Base-by-base conservation (phyloP, 2,888 invertebrate species). In the Prenolepis imparis region DNA sequence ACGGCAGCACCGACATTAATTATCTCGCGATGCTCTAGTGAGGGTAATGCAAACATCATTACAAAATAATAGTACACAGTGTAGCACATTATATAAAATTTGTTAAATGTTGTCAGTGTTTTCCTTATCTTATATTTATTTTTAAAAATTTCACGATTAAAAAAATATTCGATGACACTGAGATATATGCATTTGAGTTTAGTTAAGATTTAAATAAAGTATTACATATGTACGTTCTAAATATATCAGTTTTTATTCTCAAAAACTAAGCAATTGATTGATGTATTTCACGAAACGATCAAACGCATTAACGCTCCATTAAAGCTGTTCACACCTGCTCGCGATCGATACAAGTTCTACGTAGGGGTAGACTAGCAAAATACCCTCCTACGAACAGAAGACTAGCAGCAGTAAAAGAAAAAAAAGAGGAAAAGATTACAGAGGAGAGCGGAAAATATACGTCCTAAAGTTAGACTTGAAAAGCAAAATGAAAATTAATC, bases 41-140 rank as follows among this genome's bases (percentile, higher is more conserved):
- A 88, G 87, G 85, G 85, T 88, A 87, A 63, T 86, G 87, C 88
- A 90, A 90, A 90, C 89, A 91, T 90, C 89, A 86, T 92, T 91
- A 90, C 77, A 28, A 66, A 73, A 57, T 63, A 74, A 70, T 70
- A 6, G 28, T 24, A 67, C 24, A n/a, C 36, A n/a, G 15, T 44
- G 15, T 15, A 28, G 28, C n/a, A 55, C 6, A n/a, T 70, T 18
- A 32, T 70, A 68, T 57, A 67, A 36, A 12, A 59, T 44, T 44
- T 57, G 57, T 70, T 70, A 32, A 41, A 28, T 28, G 15, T 68
- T 41, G 57, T 15, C 9, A 11, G 5, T 9, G 24, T 39, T 32
- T 12, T 41, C 55, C 21, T 36, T 24, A 28, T 21, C 15, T 28
- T 8, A n/a, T 15, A 36, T 63, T 55, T 15, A 3, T n/a, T 5